These are phyloP conservation scores for Cephalopachus bancanus DNA, from an alignment of 2,797 vertebrate species.

Conservation along the genomic window DNA sequence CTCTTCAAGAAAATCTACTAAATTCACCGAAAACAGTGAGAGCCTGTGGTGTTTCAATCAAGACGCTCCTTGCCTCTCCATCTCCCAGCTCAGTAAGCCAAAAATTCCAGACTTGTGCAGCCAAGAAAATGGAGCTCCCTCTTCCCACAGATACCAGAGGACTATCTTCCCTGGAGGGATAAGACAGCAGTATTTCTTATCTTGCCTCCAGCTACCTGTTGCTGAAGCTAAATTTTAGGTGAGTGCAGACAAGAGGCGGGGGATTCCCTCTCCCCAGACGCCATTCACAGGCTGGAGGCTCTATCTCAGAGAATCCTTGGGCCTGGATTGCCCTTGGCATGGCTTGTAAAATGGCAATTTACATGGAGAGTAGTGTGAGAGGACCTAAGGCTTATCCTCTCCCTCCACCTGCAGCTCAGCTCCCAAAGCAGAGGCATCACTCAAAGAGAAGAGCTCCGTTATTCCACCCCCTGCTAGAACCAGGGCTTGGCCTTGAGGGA, in stretches of 20 bases:
- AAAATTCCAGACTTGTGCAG: background rate
- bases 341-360: background rate
- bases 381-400: background rate
- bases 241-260: background rate
- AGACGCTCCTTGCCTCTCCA: background rate
- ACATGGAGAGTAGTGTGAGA: background rate
- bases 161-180: background rate
- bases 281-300: background rate
- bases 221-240: background rate
- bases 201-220: background rate
- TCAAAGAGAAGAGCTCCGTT: background rate
- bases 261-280: background rate
- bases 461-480: background rate
- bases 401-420: background rate
- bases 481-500: background rate
- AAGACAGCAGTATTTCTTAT: background rate
- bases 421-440: background rate
- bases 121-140: background rate
- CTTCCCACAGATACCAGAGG: background rate
- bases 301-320: background rate
- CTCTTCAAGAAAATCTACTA: conserved; percentile 12
- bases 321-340: background rate
- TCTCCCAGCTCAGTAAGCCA: background rate
- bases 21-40: background rate
- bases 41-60: background rate